phyloP scores from a whole-genome alignment of 2,113 vertebrate species.

The Thalassarche chlororhynchos region DNA sequence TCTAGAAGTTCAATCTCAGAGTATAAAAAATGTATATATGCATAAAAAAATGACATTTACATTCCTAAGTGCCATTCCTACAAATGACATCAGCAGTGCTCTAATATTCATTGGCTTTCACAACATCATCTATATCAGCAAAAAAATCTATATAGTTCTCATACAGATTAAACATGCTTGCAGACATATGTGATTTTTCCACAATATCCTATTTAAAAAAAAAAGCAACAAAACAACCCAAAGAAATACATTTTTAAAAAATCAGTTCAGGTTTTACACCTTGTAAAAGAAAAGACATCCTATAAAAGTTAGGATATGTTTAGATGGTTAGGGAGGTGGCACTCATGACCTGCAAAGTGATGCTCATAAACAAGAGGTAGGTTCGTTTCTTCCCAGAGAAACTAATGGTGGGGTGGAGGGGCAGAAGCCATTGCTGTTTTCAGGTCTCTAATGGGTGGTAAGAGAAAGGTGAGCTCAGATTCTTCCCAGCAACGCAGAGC shows the following conservation, averaged over 20 bases:
- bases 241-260: not conserved
- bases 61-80: constrained; percentile 76
- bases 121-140: constrained; percentile 78
- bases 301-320: not conserved
- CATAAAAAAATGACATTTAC: constrained; percentile 71
- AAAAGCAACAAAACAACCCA: not conserved
- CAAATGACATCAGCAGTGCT: constrained; percentile 85
- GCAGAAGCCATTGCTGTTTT: not conserved
- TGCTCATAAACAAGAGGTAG: not conserved
- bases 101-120: constrained; percentile 83
- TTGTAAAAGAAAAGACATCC: not conserved
- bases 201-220: constrained; percentile 72
- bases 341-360: not conserved
- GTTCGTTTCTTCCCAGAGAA: not conserved
- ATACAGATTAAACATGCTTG: constrained; percentile 86
- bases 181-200: constrained; percentile 84
- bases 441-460: not conserved
- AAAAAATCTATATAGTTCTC: constrained; percentile 90
- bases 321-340: not conserved
- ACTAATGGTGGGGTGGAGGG: too few relatives aligned
- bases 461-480: not conserved
- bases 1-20: not conserved
- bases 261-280: not conserved
- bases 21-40: not conserved
- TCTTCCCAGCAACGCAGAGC: not conserved